These are phyloP conservation scores for Athalia cordata DNA, from an alignment of 2,888 invertebrate genomes.

Conservation along the genomic window DNA sequence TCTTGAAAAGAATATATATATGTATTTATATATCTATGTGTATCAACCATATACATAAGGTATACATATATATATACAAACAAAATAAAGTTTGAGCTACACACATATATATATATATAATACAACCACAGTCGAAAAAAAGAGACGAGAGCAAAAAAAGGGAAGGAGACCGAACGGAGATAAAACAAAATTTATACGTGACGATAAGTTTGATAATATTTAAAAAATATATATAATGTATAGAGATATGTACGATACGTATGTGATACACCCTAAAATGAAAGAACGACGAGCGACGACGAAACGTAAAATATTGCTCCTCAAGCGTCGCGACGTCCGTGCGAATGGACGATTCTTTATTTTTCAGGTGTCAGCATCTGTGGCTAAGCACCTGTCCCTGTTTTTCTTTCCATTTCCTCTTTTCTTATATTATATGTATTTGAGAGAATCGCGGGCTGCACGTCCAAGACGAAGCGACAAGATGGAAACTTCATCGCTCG, in stretches of 20 bases:
- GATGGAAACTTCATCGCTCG: too few relatives aligned
- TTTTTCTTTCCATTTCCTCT: background rate
- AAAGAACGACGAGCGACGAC: constrained; percentile 1
- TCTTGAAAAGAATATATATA: constrained; percentile 24
- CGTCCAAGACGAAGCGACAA: background rate
- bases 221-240: constrained; percentile 11
- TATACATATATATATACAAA: background rate
- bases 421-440: background rate
- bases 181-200: background rate
- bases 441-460: constrained; percentile 31
- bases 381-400: constrained; percentile 36
- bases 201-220: background rate
- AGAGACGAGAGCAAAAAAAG: background rate
- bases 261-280: background rate
- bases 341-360: constrained; percentile 38
- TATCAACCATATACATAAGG: background rate
- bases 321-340: background rate
- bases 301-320: constrained; percentile 40
- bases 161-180: background rate
- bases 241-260: background rate
- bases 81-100: constrained; percentile 22
- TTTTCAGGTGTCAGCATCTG: constrained; percentile 33
- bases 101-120: background rate
- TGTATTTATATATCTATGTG: background rate
- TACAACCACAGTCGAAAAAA: too few relatives aligned